Evolutionary conservation across 2,888 invertebrate species (phyloP).

Genomic region (Reticulitermes lucifugus): DNA sequence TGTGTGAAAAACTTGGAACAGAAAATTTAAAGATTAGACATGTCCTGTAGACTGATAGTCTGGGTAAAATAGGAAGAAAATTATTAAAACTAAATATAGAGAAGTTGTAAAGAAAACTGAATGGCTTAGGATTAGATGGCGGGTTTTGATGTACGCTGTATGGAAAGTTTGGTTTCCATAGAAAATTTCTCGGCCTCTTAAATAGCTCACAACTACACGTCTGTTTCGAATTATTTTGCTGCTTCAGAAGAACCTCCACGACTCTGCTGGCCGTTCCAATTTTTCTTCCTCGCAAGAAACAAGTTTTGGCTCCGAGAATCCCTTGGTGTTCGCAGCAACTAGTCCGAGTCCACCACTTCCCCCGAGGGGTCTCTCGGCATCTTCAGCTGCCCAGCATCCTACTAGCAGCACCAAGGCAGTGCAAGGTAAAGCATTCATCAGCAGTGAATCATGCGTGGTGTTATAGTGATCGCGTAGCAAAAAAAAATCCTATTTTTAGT

Average conservation of each 20-base stretch:
- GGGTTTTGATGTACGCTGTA: too few relatives aligned
- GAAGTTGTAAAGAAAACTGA: too few relatives aligned
- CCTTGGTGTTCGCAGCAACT: constrained; percentile 3
- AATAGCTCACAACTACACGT: neutral
- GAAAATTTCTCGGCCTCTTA: neutral
- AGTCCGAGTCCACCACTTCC: constrained; percentile 19
- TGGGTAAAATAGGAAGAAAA: too few relatives aligned
- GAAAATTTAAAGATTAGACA: too few relatives aligned
- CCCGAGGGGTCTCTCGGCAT: constrained; percentile 26
- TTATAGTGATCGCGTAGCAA: neutral
- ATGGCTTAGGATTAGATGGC: too few relatives aligned
- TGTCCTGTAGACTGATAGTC: too few relatives aligned
- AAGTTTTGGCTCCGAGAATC: neutral
- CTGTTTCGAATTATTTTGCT: neutral
- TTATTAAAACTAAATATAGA: too few relatives aligned
- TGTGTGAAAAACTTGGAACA: too few relatives aligned
- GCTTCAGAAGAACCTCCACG: constrained; percentile 17
- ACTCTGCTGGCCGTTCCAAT: neutral
- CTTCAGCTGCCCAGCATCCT: constrained; percentile 24
- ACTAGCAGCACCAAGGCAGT: constrained; percentile 4
- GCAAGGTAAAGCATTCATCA: constrained; percentile 18
- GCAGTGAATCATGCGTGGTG: neutral
- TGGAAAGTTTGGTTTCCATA: too few relatives aligned
- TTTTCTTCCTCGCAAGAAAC: neutral
- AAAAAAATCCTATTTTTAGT: neutral